Conservation (phyloP, 2,113 vertebrate genomes). For the Pteropus alecto region DNA sequence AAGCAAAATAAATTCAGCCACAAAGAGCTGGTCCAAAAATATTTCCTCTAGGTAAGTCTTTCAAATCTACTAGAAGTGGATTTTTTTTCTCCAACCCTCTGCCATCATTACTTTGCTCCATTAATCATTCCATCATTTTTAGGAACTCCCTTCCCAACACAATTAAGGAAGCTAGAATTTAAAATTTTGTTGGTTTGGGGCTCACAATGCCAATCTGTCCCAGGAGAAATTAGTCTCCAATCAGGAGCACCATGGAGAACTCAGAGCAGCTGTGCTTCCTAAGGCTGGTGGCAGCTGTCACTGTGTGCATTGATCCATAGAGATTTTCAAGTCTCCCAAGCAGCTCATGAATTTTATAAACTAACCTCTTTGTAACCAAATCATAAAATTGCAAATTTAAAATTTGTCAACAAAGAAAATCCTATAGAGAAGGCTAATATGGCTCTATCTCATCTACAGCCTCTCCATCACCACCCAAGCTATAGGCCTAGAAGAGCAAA, state of each 20-base stretch:
- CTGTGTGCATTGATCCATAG: neutral
- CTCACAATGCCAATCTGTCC: neutral
- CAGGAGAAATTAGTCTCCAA: neutral
- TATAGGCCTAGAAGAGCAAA: neutral
- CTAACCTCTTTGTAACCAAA: conserved; percentile 77
- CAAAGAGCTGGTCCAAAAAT: neutral
- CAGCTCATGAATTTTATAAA: conserved; percentile 76
- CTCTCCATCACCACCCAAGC: neutral
- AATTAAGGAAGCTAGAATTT: neutral
- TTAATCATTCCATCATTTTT: neutral
- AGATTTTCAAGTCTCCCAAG: conserved; percentile 32
- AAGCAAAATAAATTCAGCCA: neutral
- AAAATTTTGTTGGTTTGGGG: neutral
- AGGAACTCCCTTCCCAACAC: neutral
- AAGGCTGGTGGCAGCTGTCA: neutral
- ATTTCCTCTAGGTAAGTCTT: neutral
- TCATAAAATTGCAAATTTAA: conserved; percentile 77
- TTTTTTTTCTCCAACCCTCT: neutral
- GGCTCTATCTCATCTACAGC: neutral
- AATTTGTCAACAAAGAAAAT: conserved; percentile 72
- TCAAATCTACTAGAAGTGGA: neutral
- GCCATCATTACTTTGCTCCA: neutral
- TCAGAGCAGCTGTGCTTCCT: neutral
- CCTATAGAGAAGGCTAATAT: neutral
- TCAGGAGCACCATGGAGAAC: neutral